These are phyloP conservation scores for Clavelina lepadiformis DNA, from an alignment of 23 tunicate species.

Conservation along the genomic window DNA sequence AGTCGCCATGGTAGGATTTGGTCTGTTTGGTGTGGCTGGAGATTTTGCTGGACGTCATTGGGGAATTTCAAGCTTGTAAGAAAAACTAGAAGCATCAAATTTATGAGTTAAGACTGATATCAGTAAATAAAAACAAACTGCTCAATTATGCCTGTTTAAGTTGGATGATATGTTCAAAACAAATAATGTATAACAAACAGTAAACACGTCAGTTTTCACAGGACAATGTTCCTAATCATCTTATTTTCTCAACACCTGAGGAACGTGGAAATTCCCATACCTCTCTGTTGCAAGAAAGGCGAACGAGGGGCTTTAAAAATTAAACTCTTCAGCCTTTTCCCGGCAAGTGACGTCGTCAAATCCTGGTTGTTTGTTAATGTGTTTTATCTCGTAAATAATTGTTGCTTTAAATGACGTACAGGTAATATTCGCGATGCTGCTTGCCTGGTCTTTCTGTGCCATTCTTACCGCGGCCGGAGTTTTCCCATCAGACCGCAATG, in stretches of 20 bases:
- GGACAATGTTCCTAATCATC: slow-evolving; percentile 62
- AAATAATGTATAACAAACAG: too few species aligned
- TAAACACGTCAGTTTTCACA: too few species aligned
- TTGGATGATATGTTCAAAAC: too few species aligned
- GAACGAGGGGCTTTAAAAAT: slow-evolving; percentile 8
- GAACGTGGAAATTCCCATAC: slow-evolving; percentile 47
- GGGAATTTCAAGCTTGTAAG: slow-evolving; percentile 69
- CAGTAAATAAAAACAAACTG: too few species aligned
- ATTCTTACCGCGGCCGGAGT: slow-evolving; percentile 68
- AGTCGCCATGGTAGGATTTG: slow-evolving; percentile 64
- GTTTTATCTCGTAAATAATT: neutral
- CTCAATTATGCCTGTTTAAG: too few species aligned
- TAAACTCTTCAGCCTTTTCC: slow-evolving; percentile 57
- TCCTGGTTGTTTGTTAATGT: neutral
- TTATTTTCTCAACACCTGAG: slow-evolving; percentile 72
- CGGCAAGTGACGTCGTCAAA: slow-evolving; percentile 22
- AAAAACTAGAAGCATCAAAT: too few species aligned
- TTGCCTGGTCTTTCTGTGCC: slow-evolving; percentile 58
- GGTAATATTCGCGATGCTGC: slow-evolving; percentile 58
- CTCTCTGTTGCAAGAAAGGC: slow-evolving; percentile 4
- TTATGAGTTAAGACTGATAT: too few species aligned
- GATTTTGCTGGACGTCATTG: slow-evolving; percentile 59
- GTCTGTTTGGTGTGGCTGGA: slow-evolving; percentile 52
- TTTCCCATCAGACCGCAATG: slow-evolving; percentile 32
- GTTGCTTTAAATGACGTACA: neutral